Evolutionary conservation across 2,797 vertebrate species (phyloP).

Genomic region (Triplophysa yarkandensis): DNA sequence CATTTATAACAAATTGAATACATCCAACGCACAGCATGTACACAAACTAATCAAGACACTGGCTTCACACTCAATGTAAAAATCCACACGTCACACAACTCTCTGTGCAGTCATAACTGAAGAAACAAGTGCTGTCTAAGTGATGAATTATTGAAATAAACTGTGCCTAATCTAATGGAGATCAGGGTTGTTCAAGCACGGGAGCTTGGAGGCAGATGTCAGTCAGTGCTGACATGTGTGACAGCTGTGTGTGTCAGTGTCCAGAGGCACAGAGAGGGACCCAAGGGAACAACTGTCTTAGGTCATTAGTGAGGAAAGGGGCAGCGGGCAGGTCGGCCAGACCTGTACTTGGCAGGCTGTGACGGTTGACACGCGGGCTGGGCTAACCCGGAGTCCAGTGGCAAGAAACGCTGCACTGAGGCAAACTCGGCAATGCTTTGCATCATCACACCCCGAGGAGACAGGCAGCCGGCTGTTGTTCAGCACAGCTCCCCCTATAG

Average conservation of each 20-base stretch:
- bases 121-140: conserved; percentile 40
- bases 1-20: conserved; percentile 1
- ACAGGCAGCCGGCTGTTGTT: conserved; percentile 50
- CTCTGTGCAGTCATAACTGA: conserved; percentile 1
- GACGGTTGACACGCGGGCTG: conserved; percentile 33
- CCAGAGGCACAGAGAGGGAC: conserved; percentile 40
- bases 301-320: conserved; percentile 54
- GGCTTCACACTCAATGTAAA: conserved; percentile 3
- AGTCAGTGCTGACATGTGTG: conserved; percentile 53
- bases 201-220: conserved; percentile 57
- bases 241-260: conserved; percentile 52
- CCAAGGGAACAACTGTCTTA: conserved; percentile 47
- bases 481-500: conserved; percentile 59
- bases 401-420: conserved; percentile 50
- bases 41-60: background rate
- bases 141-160: conserved; percentile 60
- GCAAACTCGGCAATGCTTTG: conserved; percentile 59
- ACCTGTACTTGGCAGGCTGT: conserved; percentile 25
- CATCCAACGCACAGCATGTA: background rate
- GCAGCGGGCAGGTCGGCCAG: conserved; percentile 34
- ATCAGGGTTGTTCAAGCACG: conserved; percentile 31
- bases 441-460: conserved; percentile 64
- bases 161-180: conserved; percentile 44
- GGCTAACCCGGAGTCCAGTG: conserved; percentile 14
- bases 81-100: conserved; percentile 9